Evolutionary conservation across 1,140 invertebrate species (phyloP).

Genomic region (Apocrypta bakeri): DNA sequence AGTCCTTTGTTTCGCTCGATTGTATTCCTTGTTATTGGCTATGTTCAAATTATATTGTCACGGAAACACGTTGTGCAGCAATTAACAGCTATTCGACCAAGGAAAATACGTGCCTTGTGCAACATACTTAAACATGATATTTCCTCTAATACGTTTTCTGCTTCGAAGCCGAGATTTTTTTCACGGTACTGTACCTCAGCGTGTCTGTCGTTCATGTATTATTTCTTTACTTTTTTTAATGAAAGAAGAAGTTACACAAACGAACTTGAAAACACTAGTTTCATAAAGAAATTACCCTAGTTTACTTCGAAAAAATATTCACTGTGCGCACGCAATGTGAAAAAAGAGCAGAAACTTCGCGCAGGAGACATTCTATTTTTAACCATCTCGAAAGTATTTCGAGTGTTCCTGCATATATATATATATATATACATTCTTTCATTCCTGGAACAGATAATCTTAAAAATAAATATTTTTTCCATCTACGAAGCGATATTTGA

Average conservation of each 20-base stretch:
- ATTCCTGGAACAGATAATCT: too few relatives aligned
- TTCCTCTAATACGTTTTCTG: background rate
- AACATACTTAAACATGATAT: background rate
- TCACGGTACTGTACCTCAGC: background rate
- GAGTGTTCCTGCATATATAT: background rate
- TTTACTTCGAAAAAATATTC: background rate
- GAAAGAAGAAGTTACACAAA: background rate
- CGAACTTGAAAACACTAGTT: background rate
- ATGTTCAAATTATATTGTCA: background rate
- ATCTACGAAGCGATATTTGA: background rate
- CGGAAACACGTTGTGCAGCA: background rate
- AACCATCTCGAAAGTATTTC: background rate
- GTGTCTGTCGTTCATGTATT: background rate
- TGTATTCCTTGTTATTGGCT: background rate
- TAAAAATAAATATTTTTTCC: slow-evolving; percentile 6
- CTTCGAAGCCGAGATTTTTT: background rate
- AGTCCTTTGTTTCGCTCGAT: background rate
- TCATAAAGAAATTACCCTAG: background rate
- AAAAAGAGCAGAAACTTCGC: background rate
- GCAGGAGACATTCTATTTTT: background rate
- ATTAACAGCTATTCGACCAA: background rate
- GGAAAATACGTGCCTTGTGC: background rate
- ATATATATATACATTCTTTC: too few relatives aligned
- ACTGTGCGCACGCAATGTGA: background rate
- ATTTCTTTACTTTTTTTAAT: background rate